Conservation (phyloP, 2,888 invertebrate species). For the Fragum fragum region DNA sequence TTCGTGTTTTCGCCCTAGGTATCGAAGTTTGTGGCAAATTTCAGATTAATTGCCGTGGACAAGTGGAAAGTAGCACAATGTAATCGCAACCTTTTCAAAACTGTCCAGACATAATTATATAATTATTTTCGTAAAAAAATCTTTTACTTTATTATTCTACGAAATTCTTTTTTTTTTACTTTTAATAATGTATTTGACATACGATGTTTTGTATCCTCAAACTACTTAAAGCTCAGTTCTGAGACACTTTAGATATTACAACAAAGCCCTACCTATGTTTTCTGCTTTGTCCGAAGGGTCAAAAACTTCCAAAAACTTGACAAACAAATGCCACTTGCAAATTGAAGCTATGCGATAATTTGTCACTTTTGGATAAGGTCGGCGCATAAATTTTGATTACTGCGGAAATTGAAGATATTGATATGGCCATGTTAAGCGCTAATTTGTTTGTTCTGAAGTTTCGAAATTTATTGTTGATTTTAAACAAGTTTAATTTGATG, state of each 20-base stretch:
- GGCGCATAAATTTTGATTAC: conserved; percentile 22
- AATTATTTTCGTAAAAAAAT: no score
- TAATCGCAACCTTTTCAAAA: not conserved
- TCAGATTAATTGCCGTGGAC: conserved; percentile 16
- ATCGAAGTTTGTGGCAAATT: conserved; percentile 27
- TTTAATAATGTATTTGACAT: no score
- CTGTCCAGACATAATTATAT: not conserved
- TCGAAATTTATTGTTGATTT: conserved; percentile 27
- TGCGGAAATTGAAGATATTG: conserved; percentile 22
- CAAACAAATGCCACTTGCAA: conserved; percentile 8
- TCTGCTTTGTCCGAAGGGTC: not conserved
- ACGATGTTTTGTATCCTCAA: no score
- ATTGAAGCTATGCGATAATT: conserved; percentile 17
- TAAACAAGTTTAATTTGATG: not conserved
- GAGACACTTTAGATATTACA: no score
- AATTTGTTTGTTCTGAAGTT: conserved; percentile 15
- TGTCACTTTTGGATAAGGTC: conserved; percentile 11
- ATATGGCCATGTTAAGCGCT: conserved; percentile 17
- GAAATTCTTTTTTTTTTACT: no score
- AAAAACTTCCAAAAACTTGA: conserved; percentile 2
- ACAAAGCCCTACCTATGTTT: no score
- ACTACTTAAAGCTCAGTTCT: no score
- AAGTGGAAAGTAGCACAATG: conserved; percentile 14
- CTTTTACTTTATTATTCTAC: no score
- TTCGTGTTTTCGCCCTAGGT: conserved; percentile 34